A percentile compares a stretch with the other conserved stretches of the same genome.
phyloP scores from a whole-genome alignment of 2,888 invertebrate species.

The Muschampia plurimacula region DNA sequence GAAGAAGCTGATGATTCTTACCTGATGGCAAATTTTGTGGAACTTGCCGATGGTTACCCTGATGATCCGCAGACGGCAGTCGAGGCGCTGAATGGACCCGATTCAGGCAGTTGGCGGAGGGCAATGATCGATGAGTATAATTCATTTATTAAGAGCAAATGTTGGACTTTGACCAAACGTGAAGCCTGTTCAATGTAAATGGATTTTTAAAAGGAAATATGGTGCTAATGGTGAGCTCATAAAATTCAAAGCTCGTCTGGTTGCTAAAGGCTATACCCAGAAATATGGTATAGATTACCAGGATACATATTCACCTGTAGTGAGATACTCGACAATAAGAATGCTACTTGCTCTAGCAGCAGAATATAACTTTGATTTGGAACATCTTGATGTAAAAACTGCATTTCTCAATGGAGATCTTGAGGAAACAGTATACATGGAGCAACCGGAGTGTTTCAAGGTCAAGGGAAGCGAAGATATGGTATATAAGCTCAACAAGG shows the following conservation, averaged over 20 bases:
- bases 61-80: neutral
- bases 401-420: neutral
- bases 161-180: slow-evolving; percentile 50
- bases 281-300: slow-evolving; percentile 39
- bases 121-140: neutral
- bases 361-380: slow-evolving; percentile 1
- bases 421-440: neutral
- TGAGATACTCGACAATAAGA: no score
- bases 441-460: slow-evolving; percentile 1
- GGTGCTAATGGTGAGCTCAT: slow-evolving; percentile 29
- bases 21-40: neutral
- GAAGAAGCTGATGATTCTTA: neutral
- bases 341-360: neutral
- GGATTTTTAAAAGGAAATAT: slow-evolving; percentile 37
- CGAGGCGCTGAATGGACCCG: slow-evolving; percentile 1
- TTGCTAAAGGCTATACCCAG: slow-evolving; percentile 39
- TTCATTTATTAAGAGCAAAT: slow-evolving; percentile 8
- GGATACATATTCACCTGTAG: slow-evolving; percentile 34
- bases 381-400: neutral
- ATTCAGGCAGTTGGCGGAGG: neutral
- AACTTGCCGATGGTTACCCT: neutral
- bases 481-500: no score
- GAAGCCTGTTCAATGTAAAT: slow-evolving; percentile 8
- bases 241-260: slow-evolving; percentile 39
- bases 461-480: neutral